phyloP scores from a whole-genome alignment of 2,888 invertebrate species.

The Shargacucullia verbasci region DNA sequence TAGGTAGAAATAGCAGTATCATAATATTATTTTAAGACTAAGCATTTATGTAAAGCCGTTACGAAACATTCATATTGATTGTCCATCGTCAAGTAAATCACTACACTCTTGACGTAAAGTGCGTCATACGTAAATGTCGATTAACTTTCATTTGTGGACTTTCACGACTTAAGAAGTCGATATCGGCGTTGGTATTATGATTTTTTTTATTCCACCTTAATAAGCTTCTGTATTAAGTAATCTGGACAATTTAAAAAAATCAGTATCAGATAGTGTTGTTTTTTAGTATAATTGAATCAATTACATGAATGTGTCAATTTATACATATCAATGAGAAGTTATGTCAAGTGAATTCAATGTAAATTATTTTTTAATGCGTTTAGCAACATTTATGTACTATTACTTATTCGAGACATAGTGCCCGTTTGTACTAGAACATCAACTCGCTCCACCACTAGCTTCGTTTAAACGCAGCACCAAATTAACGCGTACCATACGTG shows the following conservation, averaged over 20 bases:
- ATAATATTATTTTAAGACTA: no score
- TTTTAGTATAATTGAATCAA: no score
- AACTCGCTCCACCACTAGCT: conserved; percentile 18
- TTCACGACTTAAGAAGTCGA: conserved; percentile 36
- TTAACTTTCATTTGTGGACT: conserved; percentile 44
- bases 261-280: background rate
- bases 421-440: conserved; percentile 3
- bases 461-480: conserved; percentile 35
- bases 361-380: no score
- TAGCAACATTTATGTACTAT: no score
- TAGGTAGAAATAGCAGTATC: no score
- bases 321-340: no score
- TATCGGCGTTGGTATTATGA: conserved; percentile 1
- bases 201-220: conserved; percentile 37
- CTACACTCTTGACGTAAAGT: conserved; percentile 38
- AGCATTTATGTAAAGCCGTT: no score
- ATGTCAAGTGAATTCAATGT: no score
- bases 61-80: conserved; percentile 8
- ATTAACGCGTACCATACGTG: conserved; percentile 40
- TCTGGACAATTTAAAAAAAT: conserved; percentile 5
- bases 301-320: no score
- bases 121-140: conserved; percentile 38
- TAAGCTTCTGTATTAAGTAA: conserved; percentile 37
- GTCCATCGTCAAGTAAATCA: conserved; percentile 36
- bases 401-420: no score